These are phyloP conservation scores for Macrocentrus cingulum DNA, from an alignment of 1,140 invertebrate species.

Conservation along the genomic window DNA sequence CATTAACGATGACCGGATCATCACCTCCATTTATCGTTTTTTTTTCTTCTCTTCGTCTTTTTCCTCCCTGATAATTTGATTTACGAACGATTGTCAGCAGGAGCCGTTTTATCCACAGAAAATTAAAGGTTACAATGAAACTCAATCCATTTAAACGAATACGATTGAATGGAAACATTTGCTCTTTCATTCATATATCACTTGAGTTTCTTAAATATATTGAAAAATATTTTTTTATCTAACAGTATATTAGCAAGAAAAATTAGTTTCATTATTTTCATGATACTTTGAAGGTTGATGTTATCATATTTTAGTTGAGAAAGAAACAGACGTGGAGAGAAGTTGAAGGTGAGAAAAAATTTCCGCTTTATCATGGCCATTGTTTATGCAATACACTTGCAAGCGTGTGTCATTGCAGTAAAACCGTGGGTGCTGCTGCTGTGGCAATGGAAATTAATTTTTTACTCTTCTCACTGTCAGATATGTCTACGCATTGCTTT, in stretches of 20 bases:
- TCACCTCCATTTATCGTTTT: conserved; percentile 29
- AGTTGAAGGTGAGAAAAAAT: no score
- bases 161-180: background rate
- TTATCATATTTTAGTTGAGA: no score
- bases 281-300: no score
- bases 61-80: conserved; percentile 26
- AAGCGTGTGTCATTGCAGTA: conserved; percentile 10
- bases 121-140: no score
- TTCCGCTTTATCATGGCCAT: background rate
- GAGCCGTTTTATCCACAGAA: conserved; percentile 14
- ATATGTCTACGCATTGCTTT: conserved; percentile 14
- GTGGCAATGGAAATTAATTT: conserved; percentile 32
- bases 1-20: conserved; percentile 23
- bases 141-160: conserved; percentile 12
- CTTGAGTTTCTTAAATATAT: no score
- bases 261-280: no score
- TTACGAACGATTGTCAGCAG: conserved; percentile 25
- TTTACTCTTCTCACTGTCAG: conserved; percentile 19
- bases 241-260: no score
- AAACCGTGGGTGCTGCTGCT: conserved; percentile 27
- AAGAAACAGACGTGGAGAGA: no score
- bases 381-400: conserved; percentile 16
- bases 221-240: no score
- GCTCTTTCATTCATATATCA: background rate
- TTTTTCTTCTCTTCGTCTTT: conserved; percentile 1